Conservation (phyloP, 2,113 vertebrate genomes). For the Meleagris gallopavo region DNA sequence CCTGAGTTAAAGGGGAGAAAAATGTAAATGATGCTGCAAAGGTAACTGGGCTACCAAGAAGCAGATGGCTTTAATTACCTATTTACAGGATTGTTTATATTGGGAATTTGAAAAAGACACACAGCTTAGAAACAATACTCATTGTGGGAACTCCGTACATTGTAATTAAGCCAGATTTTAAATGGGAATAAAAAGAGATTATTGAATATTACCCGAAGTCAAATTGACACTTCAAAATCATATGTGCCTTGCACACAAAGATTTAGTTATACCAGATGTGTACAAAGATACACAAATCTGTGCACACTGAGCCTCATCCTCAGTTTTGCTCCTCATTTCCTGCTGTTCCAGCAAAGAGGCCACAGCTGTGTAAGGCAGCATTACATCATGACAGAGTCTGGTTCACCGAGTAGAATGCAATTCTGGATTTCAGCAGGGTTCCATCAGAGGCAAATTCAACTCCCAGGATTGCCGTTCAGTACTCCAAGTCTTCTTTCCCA, state of each 20-base stretch:
- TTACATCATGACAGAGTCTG: background rate
- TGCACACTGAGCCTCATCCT: background rate
- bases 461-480: fast-evolving
- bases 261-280: background rate
- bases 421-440: background rate
- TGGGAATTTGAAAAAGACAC: conserved; percentile 73
- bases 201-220: conserved; percentile 58
- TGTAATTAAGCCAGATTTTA: conserved; percentile 76
- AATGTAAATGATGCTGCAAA: conserved; percentile 66
- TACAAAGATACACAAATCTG: background rate
- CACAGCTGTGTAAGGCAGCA: fast-evolving
- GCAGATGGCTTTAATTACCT: conserved; percentile 83
- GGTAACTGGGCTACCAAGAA: conserved; percentile 75
- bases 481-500: background rate
- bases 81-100: conserved; percentile 77
- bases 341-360: background rate
- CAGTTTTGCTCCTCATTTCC: background rate
- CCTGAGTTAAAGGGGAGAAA: conserved; percentile 50
- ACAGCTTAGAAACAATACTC: conserved; percentile 76
- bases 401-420: background rate
- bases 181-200: conserved; percentile 66
- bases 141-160: conserved; percentile 68
- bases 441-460: background rate
- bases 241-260: background rate
- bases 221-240: conserved; percentile 45